A percentile compares a stretch with the other conserved stretches of the same genome.
phyloP scores from a whole-genome alignment of 2,888 invertebrate species.

The Drosophila leonis region DNA sequence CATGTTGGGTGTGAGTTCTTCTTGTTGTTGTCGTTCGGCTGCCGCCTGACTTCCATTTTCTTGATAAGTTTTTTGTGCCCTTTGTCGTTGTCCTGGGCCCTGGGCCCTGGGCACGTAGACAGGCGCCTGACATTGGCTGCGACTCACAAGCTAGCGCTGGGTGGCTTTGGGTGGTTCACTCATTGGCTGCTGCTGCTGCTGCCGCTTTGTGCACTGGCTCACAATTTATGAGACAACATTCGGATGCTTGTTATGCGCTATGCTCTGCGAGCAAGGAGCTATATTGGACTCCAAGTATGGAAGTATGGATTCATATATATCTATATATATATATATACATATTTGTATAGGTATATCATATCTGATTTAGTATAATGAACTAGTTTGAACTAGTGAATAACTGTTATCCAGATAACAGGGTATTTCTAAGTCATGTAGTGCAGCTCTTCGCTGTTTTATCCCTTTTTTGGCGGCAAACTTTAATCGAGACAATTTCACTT shows the following conservation, averaged over 20 bases:
- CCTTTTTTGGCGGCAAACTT: conserved; percentile 44
- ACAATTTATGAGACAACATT: conserved; percentile 55
- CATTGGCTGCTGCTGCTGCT: conserved; percentile 54
- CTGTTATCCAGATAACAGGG: background rate
- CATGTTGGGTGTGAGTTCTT: conserved; percentile 22
- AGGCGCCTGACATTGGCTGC: conserved; percentile 60
- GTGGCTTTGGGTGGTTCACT: conserved; percentile 26
- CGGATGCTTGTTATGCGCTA: conserved; percentile 24
- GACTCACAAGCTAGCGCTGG: conserved; percentile 9
- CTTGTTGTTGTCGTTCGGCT: conserved; percentile 35
- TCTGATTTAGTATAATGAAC: background rate
- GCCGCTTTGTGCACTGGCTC: conserved; percentile 41
- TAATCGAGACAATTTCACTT: conserved; percentile 27
- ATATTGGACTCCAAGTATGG: background rate
- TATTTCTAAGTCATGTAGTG: background rate
- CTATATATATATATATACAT: background rate
- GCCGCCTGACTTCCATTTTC: conserved; percentile 74
- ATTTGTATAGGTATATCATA: background rate
- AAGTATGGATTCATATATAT: background rate
- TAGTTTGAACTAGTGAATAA: background rate
- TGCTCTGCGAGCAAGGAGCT: conserved; percentile 15
- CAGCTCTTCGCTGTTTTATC: background rate
- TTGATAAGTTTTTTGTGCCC: conserved; percentile 75
- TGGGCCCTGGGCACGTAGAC: conserved; percentile 57
- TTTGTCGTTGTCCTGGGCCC: conserved; percentile 64